Percentiles rank a stretch among this genome's conserved stretches.
Conservation (phyloP, 2,797 vertebrate genomes). For the Hydrolagus colliei region DNA sequence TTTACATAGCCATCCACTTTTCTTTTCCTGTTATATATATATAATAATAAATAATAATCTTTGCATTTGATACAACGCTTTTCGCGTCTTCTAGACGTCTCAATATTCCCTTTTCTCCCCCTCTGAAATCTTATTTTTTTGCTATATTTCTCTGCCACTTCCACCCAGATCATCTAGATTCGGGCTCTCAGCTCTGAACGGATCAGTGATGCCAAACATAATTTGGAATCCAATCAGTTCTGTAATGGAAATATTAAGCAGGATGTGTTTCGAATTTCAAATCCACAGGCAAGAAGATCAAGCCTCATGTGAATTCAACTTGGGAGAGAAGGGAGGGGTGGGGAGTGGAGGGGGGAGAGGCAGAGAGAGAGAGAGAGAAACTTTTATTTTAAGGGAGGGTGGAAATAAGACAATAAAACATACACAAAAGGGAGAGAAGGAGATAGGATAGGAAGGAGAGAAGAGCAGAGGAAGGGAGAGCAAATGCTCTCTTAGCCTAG, state of each 20-base stretch:
- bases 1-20: too few species aligned
- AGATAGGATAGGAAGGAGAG: too few species aligned
- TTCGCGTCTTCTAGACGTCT: too few species aligned
- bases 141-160: not conserved
- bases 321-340: not conserved
- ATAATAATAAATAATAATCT: too few species aligned
- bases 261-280: not conserved
- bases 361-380: too few species aligned
- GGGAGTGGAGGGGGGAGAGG: not conserved
- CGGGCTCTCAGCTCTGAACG: not conserved
- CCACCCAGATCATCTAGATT: not conserved
- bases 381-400: too few species aligned
- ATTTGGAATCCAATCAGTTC: not conserved
- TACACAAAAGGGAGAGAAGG: too few species aligned
- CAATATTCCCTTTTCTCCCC: not conserved
- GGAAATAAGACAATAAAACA: too few species aligned
- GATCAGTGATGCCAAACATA: slow-evolving; percentile 3
- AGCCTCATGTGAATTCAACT: not conserved
- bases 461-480: too few species aligned
- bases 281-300: not conserved
- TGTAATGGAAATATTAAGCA: not conserved
- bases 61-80: too few species aligned
- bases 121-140: not conserved
- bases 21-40: too few species aligned
- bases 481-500: too few species aligned